These are phyloP conservation scores for Sylvicola fuscatus DNA, from an alignment of 2,888 invertebrate genomes.

Conservation along the genomic window DNA sequence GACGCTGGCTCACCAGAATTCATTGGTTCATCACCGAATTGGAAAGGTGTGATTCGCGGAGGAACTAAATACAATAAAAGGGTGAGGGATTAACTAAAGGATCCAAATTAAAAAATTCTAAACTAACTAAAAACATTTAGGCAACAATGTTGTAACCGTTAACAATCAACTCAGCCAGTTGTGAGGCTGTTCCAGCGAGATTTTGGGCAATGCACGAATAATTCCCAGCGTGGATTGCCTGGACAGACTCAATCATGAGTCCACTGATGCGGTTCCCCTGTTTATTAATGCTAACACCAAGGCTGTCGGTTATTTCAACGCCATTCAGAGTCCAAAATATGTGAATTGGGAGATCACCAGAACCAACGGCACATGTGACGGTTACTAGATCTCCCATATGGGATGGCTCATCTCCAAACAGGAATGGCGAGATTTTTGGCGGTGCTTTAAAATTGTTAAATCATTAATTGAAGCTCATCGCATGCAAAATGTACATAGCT, in stretches of 20 bases:
- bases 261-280: slow-evolving; percentile 30
- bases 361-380: slow-evolving; percentile 28
- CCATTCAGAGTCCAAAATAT: slow-evolving; percentile 38
- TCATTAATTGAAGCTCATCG: too few relatives aligned
- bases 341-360: slow-evolving; percentile 36
- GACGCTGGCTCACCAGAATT: slow-evolving; percentile 38
- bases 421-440: slow-evolving; percentile 54
- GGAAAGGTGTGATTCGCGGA: not conserved
- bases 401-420: slow-evolving; percentile 51
- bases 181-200: slow-evolving; percentile 44
- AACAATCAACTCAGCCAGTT: slow-evolving; percentile 48
- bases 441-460: slow-evolving; percentile 30
- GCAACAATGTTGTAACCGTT: slow-evolving; percentile 34
- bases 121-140: slow-evolving; percentile 3
- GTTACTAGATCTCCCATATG: slow-evolving; percentile 41
- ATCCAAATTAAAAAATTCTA: slow-evolving; percentile 1
- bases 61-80: not conserved
- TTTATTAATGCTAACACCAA: slow-evolving; percentile 19
- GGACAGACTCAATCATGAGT: slow-evolving; percentile 45
- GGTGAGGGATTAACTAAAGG: not conserved
- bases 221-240: slow-evolving; percentile 49
- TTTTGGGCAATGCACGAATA: slow-evolving; percentile 59
- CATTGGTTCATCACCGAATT: slow-evolving; percentile 31
- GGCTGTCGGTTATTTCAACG: slow-evolving; percentile 21
- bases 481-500: too few relatives aligned